Conservation (phyloP, 2,888 invertebrate genomes). For the Andrena chrysosceles region DNA sequence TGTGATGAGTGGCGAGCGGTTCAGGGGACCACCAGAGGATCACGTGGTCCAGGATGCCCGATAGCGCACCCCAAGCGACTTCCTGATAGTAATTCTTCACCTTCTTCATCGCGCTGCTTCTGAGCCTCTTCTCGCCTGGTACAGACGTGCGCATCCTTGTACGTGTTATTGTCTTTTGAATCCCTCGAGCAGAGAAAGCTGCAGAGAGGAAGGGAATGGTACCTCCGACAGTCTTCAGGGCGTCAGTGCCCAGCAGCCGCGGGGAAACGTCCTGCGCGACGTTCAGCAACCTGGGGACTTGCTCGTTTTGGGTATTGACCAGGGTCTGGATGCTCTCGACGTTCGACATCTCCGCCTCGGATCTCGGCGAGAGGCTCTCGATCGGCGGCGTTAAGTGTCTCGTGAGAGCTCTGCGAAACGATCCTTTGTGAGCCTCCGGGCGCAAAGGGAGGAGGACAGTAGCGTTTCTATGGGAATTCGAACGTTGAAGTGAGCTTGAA, state of each 20-base stretch:
- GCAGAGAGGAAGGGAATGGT: neutral
- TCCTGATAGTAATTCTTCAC: conserved; percentile 90
- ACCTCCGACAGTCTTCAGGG: conserved; percentile 87
- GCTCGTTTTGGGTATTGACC: conserved; percentile 89
- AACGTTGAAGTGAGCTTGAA: neutral
- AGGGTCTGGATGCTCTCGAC: conserved; percentile 88
- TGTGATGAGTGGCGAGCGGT: conserved; percentile 88
- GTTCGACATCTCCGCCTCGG: conserved; percentile 84
- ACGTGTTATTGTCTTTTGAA: neutral
- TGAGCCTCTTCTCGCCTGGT: conserved; percentile 87
- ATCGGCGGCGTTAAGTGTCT: conserved; percentile 90
- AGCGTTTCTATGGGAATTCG: neutral
- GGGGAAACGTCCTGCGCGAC: conserved; percentile 88
- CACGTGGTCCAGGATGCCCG: conserved; percentile 92
- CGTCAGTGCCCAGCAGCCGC: conserved; percentile 87
- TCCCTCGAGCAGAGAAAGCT: neutral
- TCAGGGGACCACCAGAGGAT: conserved; percentile 94
- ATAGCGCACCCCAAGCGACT: conserved; percentile 93
- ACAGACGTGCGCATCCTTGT: neutral
- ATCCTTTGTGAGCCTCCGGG: conserved; percentile 13
- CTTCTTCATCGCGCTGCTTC: conserved; percentile 87
- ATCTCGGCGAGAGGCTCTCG: conserved; percentile 83
- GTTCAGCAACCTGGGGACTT: conserved; percentile 88
- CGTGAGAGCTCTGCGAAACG: conserved; percentile 87
- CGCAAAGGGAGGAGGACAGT: neutral